A percentile compares a stretch with the other conserved stretches of the same genome.
phyloP scores from a whole-genome alignment of 2,797 vertebrate genomes.

The Corythornis leucogaster region DNA sequence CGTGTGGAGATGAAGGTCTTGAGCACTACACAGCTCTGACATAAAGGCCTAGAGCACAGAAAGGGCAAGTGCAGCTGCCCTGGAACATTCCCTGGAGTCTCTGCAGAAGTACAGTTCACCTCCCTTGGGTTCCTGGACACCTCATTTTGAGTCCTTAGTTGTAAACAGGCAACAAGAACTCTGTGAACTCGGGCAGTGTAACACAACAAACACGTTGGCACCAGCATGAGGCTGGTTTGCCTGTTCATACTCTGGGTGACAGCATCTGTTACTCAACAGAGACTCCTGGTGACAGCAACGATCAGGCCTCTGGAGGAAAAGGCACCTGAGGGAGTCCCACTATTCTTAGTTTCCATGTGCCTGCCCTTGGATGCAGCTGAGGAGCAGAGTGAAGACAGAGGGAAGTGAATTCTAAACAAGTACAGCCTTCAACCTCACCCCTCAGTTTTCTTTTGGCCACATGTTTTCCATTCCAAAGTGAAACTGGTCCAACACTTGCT shows the following conservation, averaged over 20 bases:
- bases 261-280: background rate
- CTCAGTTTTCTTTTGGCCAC: background rate
- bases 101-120: no score
- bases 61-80: background rate
- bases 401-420: background rate
- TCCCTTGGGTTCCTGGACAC: background rate
- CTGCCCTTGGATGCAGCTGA: background rate
- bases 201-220: background rate
- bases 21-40: background rate
- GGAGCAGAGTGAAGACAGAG: background rate
- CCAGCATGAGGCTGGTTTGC: background rate
- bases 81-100: background rate
- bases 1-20: background rate
- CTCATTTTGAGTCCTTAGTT: background rate
- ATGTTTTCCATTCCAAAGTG: background rate
- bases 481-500: background rate
- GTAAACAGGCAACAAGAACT: background rate
- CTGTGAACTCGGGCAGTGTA: background rate
- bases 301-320: background rate
- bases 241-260: background rate
- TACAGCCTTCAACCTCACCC: background rate
- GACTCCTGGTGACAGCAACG: background rate
- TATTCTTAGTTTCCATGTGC: background rate
- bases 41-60: background rate
- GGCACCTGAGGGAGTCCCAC: background rate